Conservation (phyloP, 1,140 invertebrate species). For the Branchinecta lindahli region DNA sequence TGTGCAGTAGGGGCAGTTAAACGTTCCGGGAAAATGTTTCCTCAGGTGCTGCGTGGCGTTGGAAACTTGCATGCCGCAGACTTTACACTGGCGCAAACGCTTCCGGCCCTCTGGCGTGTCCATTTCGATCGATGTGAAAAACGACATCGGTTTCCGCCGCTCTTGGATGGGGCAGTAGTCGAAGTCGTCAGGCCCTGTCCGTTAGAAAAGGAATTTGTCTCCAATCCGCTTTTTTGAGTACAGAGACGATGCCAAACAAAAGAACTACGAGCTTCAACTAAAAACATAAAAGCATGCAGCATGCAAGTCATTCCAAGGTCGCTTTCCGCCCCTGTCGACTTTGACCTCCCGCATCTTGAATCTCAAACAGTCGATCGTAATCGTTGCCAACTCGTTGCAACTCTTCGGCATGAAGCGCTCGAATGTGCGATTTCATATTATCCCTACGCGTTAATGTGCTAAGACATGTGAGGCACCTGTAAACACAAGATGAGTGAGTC, state of each 20-base stretch:
- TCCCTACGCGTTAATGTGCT: not conserved
- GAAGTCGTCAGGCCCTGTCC: not conserved
- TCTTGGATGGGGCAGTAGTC: not conserved
- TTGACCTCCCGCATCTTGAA: not conserved
- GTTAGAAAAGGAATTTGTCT: conserved; percentile 8
- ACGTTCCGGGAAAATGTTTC: not conserved
- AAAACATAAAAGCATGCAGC: conserved; percentile 3
- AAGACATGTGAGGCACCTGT: not conserved
- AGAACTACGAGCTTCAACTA: not conserved
- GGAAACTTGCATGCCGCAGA: not conserved
- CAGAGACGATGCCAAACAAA: not conserved
- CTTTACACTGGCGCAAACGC: not conserved
- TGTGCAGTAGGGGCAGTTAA: not conserved
- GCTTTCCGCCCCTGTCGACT: not conserved
- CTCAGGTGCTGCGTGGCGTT: not conserved
- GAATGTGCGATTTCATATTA: not conserved
- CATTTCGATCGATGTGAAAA: not conserved
- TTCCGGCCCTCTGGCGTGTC: not conserved
- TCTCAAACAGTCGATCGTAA: not conserved
- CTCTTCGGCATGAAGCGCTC: not conserved
- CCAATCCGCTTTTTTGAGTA: not conserved
- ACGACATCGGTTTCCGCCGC: conserved; percentile 4
- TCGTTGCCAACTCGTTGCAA: not conserved
- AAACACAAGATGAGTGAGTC: not conserved
- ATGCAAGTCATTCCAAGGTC: conserved; percentile 1